Evolutionary conservation across 2,888 invertebrate genomes (phyloP).

Genomic region (Bellardia pandia): DNA sequence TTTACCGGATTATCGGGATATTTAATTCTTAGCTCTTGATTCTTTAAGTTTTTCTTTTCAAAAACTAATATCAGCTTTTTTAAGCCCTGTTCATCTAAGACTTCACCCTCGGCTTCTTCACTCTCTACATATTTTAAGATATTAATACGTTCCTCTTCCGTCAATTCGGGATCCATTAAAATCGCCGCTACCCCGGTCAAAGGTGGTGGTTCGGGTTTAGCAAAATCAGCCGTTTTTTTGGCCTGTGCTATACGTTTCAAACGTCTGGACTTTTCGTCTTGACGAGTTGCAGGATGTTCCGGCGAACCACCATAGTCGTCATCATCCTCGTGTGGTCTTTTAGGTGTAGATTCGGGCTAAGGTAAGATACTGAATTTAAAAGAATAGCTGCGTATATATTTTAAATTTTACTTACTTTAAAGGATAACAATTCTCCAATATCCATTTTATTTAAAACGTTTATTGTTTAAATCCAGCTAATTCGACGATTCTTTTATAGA

Average conservation of each 20-base stretch:
- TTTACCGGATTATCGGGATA: constrained; percentile 98
- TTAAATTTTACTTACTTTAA: constrained; percentile 84
- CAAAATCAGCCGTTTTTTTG: constrained; percentile 85
- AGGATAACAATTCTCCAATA: constrained; percentile 86
- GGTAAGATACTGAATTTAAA: background rate
- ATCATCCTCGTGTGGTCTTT: constrained; percentile 86
- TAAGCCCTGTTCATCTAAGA: constrained; percentile 93
- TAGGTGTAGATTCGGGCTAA: constrained; percentile 93
- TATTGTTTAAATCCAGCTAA: background rate
- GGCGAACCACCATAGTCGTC: constrained; percentile 88
- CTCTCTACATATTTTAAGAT: constrained; percentile 93
- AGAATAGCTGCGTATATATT: background rate
- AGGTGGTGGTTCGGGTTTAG: constrained; percentile 82
- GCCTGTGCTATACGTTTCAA: constrained; percentile 86
- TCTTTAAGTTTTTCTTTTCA: constrained; percentile 96
- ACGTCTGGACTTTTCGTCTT: constrained; percentile 86
- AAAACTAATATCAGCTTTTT: constrained; percentile 95
- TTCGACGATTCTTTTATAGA: constrained; percentile 1
- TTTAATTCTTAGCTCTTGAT: constrained; percentile 99
- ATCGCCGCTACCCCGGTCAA: constrained; percentile 33
- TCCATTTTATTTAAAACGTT: constrained; percentile 83
- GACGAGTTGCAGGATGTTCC: constrained; percentile 83
- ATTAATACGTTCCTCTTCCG: constrained; percentile 91
- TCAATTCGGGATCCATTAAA: constrained; percentile 84
- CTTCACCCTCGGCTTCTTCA: constrained; percentile 92